A percentile compares a stretch with the other conserved stretches of the same genome.
These are phyloP conservation scores for Drosophila tanythrix DNA, from an alignment of 2,888 invertebrate species.

Conservation along the genomic window DNA sequence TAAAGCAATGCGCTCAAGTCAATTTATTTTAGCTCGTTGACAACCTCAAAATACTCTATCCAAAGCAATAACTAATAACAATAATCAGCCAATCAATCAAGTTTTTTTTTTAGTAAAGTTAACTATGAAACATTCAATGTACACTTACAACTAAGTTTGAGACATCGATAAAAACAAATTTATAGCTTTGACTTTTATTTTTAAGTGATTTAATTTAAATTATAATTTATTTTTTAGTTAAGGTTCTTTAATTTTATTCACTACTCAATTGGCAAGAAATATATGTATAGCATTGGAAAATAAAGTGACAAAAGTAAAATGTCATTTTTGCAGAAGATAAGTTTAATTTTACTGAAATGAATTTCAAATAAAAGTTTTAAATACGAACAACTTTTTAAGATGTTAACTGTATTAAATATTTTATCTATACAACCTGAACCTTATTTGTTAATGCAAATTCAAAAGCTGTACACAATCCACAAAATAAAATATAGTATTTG, in stretches of 20 bases:
- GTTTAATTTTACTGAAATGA: neutral
- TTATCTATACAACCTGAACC: too few relatives aligned
- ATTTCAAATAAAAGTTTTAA: neutral
- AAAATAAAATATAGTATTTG: neutral
- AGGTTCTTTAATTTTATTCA: too few relatives aligned
- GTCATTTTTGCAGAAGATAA: neutral
- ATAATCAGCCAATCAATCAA: conserved; percentile 1
- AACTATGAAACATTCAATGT: neutral
- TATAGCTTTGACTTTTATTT: neutral
- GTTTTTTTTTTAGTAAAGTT: neutral
- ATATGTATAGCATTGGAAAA: neutral
- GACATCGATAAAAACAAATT: neutral
- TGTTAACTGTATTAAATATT: too few relatives aligned
- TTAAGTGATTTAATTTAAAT: neutral
- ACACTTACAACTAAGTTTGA: neutral
- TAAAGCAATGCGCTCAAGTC: conserved; percentile 25
- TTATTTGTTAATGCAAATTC: too few relatives aligned
- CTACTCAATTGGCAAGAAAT: neutral
- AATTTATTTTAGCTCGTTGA: conserved; percentile 3
- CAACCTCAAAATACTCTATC: conserved; percentile 28
- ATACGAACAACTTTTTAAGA: neutral
- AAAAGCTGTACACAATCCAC: too few relatives aligned
- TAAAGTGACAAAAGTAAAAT: neutral
- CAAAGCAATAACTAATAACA: neutral
- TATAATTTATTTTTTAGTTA: neutral